Percentiles rank a stretch among this genome's conserved stretches.
Conservation (phyloP, 2,888 invertebrate species). For the Keiferia lycopersicella region DNA sequence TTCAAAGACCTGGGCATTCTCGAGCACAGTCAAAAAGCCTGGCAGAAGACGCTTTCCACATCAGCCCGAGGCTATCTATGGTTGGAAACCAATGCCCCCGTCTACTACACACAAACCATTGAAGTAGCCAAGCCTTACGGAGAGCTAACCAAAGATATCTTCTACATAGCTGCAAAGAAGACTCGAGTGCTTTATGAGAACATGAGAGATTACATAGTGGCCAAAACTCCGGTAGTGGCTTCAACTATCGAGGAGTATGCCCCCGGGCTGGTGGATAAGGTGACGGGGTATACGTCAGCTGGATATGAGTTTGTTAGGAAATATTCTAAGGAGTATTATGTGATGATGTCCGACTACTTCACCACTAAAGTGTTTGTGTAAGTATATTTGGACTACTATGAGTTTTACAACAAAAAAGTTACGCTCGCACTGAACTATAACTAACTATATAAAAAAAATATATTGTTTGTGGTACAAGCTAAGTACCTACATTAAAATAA, state of each 20-base stretch:
- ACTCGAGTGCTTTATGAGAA: constrained; percentile 71
- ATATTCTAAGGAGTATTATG: constrained; percentile 75
- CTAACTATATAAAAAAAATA: too few relatives aligned
- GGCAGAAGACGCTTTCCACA: constrained; percentile 82
- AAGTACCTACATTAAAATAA: background rate
- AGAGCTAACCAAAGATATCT: constrained; percentile 81
- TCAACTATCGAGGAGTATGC: constrained; percentile 84
- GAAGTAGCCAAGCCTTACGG: constrained; percentile 83
- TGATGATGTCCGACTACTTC: constrained; percentile 82
- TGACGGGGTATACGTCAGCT: constrained; percentile 74
- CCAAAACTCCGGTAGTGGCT: constrained; percentile 72
- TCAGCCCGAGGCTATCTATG: constrained; percentile 84
- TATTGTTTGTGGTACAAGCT: too few relatives aligned
- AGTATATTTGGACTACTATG: constrained; percentile 71
- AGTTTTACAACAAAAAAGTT: too few relatives aligned
- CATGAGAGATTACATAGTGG: constrained; percentile 70
- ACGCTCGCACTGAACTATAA: too few relatives aligned
- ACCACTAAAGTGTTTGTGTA: constrained; percentile 90
- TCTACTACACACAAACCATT: constrained; percentile 81
- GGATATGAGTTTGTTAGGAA: constrained; percentile 72
- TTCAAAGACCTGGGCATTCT: constrained; percentile 84
- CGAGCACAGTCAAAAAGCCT: constrained; percentile 83
- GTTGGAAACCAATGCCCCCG: constrained; percentile 85
- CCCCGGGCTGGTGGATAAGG: constrained; percentile 85
- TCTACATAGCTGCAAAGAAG: constrained; percentile 74